Percentiles rank a stretch among this genome's conserved stretches.
Conservation (phyloP, 92 coral and sea anemone genomes). For the Bergia sp. region DNA sequence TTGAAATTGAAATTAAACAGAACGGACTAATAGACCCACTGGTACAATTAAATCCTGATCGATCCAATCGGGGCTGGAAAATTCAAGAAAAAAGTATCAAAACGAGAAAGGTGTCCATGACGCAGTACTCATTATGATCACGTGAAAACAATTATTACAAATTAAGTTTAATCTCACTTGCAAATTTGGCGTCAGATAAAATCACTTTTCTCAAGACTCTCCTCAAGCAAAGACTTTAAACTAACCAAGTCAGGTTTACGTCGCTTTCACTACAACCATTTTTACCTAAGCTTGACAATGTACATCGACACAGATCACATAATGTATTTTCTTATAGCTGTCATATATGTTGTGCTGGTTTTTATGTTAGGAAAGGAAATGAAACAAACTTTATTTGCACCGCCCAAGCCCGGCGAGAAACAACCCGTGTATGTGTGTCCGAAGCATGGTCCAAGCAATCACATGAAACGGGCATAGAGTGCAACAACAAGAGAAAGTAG, state of each 20-base stretch:
- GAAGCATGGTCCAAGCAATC: background rate
- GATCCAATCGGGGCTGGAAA: background rate
- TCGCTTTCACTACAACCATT: background rate
- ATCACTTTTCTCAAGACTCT: background rate
- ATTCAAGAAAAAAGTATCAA: no score
- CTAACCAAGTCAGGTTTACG: background rate
- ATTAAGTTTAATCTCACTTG: background rate
- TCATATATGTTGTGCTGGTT: conserved; percentile 9
- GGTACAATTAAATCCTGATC: background rate
- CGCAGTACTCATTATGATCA: background rate
- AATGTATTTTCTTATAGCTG: conserved; percentile 10
- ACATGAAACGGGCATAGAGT: conserved; percentile 9
- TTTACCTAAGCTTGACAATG: background rate
- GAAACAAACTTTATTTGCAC: conserved; percentile 33
- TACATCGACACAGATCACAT: conserved; percentile 30
- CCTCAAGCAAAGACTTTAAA: background rate
- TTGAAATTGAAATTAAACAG: background rate
- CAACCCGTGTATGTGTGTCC: conserved; percentile 23
- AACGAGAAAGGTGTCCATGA: background rate
- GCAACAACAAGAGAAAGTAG: background rate
- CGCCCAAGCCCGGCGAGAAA: conserved; percentile 22
- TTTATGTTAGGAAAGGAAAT: conserved; percentile 22
- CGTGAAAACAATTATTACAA: background rate
- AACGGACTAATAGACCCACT: background rate
- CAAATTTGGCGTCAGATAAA: background rate